Evolutionary conservation across 2,888 invertebrate species (phyloP), one percentile per base, ranked within the genome.

Genomic region (Alcis repandata): DNA sequence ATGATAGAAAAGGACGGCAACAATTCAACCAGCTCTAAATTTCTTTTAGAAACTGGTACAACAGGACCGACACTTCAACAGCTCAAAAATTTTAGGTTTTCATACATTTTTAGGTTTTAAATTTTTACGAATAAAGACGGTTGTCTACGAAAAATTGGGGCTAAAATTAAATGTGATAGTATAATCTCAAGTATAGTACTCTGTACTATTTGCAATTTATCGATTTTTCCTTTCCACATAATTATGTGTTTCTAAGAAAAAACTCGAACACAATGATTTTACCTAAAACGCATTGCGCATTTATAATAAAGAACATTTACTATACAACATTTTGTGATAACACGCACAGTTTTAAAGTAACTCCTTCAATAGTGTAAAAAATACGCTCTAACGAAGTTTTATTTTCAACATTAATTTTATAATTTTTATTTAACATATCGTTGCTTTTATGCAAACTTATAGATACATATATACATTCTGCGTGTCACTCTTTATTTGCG

Each of bases 101-200:
- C 7, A 22, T 13, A 1, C 7, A 13, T 45, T 15, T 9, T 15
- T 32, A 48, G 3, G 17, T 48, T 33, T 33, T 48, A 8, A 11
- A 32, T 49, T 17, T 27, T 33, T 33, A 49, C 17, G 22, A 20
- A 36, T 13, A 51, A 17, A 33, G 27, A 27, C n/a, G 19, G 51
- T 51, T 20, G 17, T 27, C 15, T 60, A 53, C 27, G 9, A 48
- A 63, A 58, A 58, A 52, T 58, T 59, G 49, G 56, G 38, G 48
- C 38, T 3, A 53, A 52, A 46, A 41, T 20, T 20, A 32, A 41
- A 27, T 61, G 54, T 61, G 60, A 54, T 56, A 20, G 19, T 15
- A 41, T 56, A 49, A 62, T 62, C 61, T 62, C 56, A 56, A 40
- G 19, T 45, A 53, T 51, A 58, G 36, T 46, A 22, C 27, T 40